Base-by-base conservation (phyloP, 2,113 vertebrate genomes). In the Hemiprocne comata region DNA sequence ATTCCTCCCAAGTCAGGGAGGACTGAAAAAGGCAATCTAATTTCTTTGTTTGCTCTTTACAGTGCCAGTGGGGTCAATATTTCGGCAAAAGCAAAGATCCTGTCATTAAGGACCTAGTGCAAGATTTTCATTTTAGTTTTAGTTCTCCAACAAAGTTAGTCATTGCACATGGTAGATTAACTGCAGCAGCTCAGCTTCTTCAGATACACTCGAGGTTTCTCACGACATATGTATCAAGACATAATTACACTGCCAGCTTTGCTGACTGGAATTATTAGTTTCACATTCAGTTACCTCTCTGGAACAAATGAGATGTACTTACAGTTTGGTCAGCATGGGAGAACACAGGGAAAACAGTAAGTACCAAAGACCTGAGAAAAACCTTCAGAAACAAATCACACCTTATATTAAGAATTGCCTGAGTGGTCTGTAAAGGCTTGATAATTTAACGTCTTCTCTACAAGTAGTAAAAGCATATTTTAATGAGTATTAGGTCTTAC, bases 101-200 rank as follows among this genome's bases (percentile, higher is more conserved):
- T 90, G 4, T 72, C 57, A 38, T 25, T 72, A 72, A 74, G 29
- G 36, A 95, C 83, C 62, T 65, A 40, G 50, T 53, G 33, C 54
- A 76, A 90, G 50, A 67, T 71, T 80, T 95, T 92, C 50, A 75
- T 84, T 97, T 93, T 80, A 36, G 80, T 89, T 94, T 69, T 53
- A 81, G 93, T 85, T 95, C 83, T 85, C 86, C 87, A 81, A 70
- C 73, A 71, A 94, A 97, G 92, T 96, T 94, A 96, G 83, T 95
- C 88, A 90, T 80, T 5, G 6, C 70, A 64, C 57, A 67, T 2
- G 36, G 88, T 72, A 72, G 82, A 95, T 97, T 96, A 97, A 88
- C 61, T 73, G 58, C 77, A 88, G 88, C 65, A 86, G 87, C 89
- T 93, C 84, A 60, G 75, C 73, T 87, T 86, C 76, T 90, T 82